These are phyloP conservation scores for Helostoma temminkii DNA, from an alignment of 2,797 vertebrate genomes.

Conservation along the genomic window DNA sequence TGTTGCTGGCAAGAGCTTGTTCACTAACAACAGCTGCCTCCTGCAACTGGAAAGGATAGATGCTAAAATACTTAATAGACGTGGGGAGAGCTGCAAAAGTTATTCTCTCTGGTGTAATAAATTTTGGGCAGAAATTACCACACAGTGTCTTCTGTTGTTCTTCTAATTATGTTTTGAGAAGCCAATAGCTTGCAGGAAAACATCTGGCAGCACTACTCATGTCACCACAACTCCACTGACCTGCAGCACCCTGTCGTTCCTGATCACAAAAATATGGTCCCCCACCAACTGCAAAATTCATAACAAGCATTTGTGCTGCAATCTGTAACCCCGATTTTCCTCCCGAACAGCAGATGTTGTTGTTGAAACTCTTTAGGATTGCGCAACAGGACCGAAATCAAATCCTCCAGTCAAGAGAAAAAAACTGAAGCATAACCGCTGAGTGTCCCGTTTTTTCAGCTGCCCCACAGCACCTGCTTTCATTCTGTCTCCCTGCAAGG, in stretches of 20 bases:
- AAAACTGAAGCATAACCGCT: conserved; percentile 18
- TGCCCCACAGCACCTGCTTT: conserved; percentile 17
- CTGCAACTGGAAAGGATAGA: background rate
- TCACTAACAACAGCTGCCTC: background rate
- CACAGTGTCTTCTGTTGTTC: conserved; percentile 8
- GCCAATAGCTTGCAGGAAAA: conserved; percentile 15
- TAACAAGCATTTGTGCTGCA: conserved; percentile 48
- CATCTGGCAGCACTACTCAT: conserved; percentile 13
- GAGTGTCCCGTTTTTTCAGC: conserved; percentile 42
- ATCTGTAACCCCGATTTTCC: conserved; percentile 40
- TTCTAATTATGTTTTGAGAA: conserved; percentile 22
- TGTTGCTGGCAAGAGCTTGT: background rate
- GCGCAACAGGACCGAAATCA: conserved; percentile 55
- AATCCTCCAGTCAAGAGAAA: conserved; percentile 49
- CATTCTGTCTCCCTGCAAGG: background rate
- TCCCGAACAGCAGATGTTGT: conserved; percentile 65
- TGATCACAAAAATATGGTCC: conserved; percentile 38
- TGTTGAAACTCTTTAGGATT: conserved; percentile 56
- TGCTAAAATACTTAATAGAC: background rate
- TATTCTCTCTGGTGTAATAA: conserved; percentile 3
- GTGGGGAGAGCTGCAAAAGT: background rate
- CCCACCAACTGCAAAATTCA: conserved; percentile 43
- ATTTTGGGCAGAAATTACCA: conserved; percentile 32
- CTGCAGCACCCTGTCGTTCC: conserved; percentile 26
- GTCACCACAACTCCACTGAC: background rate